phyloP scores from a whole-genome alignment of 2,888 invertebrate species.

The Baccha elongata region DNA sequence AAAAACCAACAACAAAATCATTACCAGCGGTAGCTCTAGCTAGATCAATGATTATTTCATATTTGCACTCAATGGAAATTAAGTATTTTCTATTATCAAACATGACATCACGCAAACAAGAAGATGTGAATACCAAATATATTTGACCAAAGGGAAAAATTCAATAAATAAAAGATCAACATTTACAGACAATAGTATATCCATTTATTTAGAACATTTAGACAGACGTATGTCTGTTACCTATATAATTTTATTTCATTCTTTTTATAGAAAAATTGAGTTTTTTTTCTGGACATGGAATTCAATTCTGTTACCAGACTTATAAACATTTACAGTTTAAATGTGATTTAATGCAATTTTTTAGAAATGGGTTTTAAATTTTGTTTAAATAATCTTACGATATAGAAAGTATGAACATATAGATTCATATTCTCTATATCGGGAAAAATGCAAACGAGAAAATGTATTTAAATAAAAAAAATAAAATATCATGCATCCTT shows the following conservation, averaged over 20 bases:
- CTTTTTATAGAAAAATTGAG: slow-evolving; percentile 43
- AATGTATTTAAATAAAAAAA: slow-evolving; percentile 46
- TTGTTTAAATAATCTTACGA: slow-evolving; percentile 21
- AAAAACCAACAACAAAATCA: neutral
- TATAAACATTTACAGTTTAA: slow-evolving; percentile 51
- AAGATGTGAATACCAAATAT: too few relatives aligned
- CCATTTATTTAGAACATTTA: slow-evolving; percentile 65
- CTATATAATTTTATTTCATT: slow-evolving; percentile 47
- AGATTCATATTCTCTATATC: slow-evolving; percentile 14
- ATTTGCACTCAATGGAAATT: too few relatives aligned
- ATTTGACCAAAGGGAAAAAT: neutral
- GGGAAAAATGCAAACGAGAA: slow-evolving; percentile 41
- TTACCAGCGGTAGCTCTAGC: too few relatives aligned
- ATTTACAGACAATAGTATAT: slow-evolving; percentile 44
- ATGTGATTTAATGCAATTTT: slow-evolving; percentile 59
- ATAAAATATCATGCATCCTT: slow-evolving; percentile 32
- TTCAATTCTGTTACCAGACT: slow-evolving; percentile 42
- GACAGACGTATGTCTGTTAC: slow-evolving; percentile 50
- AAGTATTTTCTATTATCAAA: too few relatives aligned
- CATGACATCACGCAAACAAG: too few relatives aligned
- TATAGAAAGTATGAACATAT: slow-evolving; percentile 10
- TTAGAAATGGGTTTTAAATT: slow-evolving; percentile 15
- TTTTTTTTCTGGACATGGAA: slow-evolving; percentile 34
- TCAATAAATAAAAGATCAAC: neutral
- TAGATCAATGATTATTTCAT: too few relatives aligned